Base-by-base conservation (phyloP, 2,113 vertebrate genomes). In the Echinops telfairi region DNA sequence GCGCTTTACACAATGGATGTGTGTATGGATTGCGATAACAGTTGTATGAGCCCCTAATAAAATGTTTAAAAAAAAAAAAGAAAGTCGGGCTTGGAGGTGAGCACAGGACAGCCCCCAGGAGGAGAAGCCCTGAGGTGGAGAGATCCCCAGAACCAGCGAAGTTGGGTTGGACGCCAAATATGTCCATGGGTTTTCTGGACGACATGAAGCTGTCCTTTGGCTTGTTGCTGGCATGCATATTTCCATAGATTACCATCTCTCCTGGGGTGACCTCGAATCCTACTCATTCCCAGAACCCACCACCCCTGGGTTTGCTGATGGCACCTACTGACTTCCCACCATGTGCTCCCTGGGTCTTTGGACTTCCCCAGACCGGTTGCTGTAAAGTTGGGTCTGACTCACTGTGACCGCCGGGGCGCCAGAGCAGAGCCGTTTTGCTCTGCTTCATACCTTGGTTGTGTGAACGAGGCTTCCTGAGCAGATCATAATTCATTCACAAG, bases 151-250 rank as follows among this genome's bases (percentile, higher is more conserved):
- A 81, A 9, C 7, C 3, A 9, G 20, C 16, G 19, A 20, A 11
- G 17, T 2, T 14, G 19, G 4, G 1, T 2, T 0, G 40, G 25
- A 31, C 14, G 23, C 6, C 8, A 29, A 6, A 2, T 53, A 53
- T 53, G 60, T 22, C 3, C 1, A 1, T 12, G 36, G 12, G 2
- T 2, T 27, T 64, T 71, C 10, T 1, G 20, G 2, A 5, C n/a
- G 53, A 1, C 31, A 60, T 80, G 2, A 4, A 9, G 23, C 12
- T 19, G 8, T 33, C 53, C 57, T 89, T 43, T 27, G 43, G 11
- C n/a, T 79, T 47, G 14, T 9, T 17, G 36, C 38, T 20, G 0
- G 9, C 47, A 53, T 53, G 47, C 47, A 53, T 53, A 12, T 10
- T 53, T 53, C 10, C 1, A 2, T 66, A 2, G 33, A 53, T 64